Evolutionary conservation across 2,113 vertebrate species (phyloP).

Genomic region (Prinia subflava): DNA sequence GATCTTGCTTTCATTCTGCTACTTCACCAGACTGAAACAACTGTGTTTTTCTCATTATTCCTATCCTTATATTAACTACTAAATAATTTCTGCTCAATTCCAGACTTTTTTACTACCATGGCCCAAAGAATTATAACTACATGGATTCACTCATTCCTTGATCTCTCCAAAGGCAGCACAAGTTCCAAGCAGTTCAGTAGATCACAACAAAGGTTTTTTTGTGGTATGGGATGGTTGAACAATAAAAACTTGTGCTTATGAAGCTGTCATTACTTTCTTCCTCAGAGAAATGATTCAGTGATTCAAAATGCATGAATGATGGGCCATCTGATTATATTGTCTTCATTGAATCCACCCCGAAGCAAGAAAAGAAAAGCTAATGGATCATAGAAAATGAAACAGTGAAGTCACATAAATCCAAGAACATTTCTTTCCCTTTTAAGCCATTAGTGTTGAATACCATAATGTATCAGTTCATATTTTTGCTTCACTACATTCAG

Average conservation of each 20-base stretch:
- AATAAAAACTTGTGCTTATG: background rate
- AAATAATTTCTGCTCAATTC: background rate
- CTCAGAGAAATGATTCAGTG: background rate
- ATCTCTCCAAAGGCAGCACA: background rate
- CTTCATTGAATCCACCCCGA: background rate
- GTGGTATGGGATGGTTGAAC: background rate
- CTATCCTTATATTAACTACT: background rate
- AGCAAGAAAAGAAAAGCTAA: constrained; percentile 1
- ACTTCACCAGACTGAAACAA: background rate
- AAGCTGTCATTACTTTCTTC: background rate
- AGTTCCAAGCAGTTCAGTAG: background rate
- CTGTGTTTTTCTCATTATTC: background rate
- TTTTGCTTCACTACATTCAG: background rate
- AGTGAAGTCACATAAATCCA: background rate
- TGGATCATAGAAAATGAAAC: background rate
- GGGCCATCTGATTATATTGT: background rate
- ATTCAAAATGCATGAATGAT: background rate
- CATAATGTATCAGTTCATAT: background rate
- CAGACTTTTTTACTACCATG: background rate
- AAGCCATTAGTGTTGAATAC: background rate
- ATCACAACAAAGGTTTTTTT: background rate
- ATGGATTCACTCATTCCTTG: background rate
- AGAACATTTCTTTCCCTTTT: constrained; percentile 1
- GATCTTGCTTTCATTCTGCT: background rate
- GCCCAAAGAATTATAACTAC: background rate